A percentile compares a stretch with the other conserved stretches of the same genome.
These are phyloP conservation scores for Thalassoma bifasciatum DNA, from an alignment of 2,113 vertebrate species.

Conservation along the genomic window DNA sequence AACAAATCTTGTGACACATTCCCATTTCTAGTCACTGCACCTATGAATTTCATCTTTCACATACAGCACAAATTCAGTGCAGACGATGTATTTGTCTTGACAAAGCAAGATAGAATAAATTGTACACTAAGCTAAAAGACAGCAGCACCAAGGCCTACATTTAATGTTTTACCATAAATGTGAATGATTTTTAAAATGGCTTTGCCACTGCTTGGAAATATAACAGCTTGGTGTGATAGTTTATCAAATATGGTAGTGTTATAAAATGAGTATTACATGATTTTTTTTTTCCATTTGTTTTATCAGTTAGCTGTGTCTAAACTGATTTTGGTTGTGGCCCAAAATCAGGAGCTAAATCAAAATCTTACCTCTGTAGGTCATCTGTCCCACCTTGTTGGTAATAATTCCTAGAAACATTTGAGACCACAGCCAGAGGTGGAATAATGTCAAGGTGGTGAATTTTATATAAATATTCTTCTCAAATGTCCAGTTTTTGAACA, in stretches of 20 bases:
- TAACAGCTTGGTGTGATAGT: neutral
- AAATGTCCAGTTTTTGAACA: neutral
- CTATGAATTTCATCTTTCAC: conserved; percentile 39
- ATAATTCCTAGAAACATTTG: conserved; percentile 26
- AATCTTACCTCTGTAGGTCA: conserved; percentile 46
- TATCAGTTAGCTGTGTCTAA: conserved; percentile 4
- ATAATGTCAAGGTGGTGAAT: too few species aligned
- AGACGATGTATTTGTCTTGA: neutral
- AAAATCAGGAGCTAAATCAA: conserved; percentile 27
- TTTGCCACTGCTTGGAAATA: neutral
- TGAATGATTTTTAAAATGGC: neutral
- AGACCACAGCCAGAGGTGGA: conserved; percentile 10
- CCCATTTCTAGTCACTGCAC: too few species aligned
- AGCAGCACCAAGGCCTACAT: neutral
- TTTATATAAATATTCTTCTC: too few species aligned
- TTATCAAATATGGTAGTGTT: neutral
- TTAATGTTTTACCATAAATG: neutral
- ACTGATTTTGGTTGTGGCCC: conserved; percentile 1
- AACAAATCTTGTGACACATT: too few species aligned
- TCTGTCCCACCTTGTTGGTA: conserved; percentile 27
- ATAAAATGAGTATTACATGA: neutral
- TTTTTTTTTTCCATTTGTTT: neutral
- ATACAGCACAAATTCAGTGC: conserved; percentile 13
- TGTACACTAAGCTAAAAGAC: neutral
- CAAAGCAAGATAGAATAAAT: conserved; percentile 8